Evolutionary conservation across 2,888 invertebrate species (phyloP).

Genomic region (Polymixis flavicincta): DNA sequence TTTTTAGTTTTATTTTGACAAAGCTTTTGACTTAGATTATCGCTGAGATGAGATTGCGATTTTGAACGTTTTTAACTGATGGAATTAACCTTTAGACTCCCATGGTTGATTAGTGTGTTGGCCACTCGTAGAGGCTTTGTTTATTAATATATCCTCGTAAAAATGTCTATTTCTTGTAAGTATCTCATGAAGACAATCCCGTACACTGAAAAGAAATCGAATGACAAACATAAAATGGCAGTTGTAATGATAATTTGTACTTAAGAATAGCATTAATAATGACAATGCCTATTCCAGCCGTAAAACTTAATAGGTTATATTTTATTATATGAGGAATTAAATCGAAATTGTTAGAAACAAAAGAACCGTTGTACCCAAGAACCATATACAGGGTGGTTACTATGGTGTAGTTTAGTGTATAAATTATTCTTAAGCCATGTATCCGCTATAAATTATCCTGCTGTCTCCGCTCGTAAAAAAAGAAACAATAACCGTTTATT

Average conservation of each 20-base stretch:
- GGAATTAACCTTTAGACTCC: background rate
- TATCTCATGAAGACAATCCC: background rate
- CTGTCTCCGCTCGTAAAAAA: too few species aligned
- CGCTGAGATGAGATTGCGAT: too few species aligned
- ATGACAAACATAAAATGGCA: background rate
- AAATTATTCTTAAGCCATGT: too few species aligned
- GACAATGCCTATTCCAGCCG: background rate
- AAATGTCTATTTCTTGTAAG: background rate
- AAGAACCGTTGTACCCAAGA: background rate
- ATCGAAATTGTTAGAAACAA: background rate
- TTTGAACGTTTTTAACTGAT: too few species aligned
- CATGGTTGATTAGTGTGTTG: background rate
- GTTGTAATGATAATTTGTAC: slow-evolving; percentile 1
- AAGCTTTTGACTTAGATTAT: too few species aligned
- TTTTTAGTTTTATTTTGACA: too few species aligned
- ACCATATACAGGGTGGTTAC: too few species aligned
- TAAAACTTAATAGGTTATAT: background rate
- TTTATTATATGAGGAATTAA: background rate
- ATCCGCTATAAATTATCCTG: too few species aligned
- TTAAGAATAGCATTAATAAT: background rate
- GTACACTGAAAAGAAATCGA: background rate
- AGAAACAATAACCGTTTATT: too few species aligned
- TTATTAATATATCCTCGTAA: background rate
- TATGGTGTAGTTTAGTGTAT: too few species aligned
- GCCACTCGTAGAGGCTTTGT: background rate